Conservation (phyloP, 2,113 vertebrate species). For the Dolichallabes microphthalmus region DNA sequence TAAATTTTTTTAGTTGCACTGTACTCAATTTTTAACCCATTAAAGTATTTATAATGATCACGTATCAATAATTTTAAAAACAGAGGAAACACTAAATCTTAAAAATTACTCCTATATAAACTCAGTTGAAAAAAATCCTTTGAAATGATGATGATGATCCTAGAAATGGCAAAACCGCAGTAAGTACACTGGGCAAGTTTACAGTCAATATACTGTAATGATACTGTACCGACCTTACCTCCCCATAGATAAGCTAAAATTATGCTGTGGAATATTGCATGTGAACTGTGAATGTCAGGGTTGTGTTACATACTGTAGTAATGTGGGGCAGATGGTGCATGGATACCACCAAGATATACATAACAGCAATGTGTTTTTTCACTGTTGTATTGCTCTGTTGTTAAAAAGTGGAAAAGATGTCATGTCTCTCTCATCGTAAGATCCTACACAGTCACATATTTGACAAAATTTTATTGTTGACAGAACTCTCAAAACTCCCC, state of each 20-base stretch:
- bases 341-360: not conserved
- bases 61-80: too few species aligned
- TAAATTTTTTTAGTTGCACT: too few species aligned
- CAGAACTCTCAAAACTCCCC: not conserved
- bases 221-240: not conserved
- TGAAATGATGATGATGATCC: not conserved
- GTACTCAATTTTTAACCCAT: too few species aligned
- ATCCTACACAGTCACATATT: not conserved
- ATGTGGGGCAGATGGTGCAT: not conserved
- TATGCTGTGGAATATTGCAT: not conserved
- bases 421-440: not conserved
- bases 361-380: not conserved
- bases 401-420: not conserved
- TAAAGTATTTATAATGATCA: too few species aligned
- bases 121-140: not conserved
- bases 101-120: not conserved
- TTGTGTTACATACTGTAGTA: not conserved
- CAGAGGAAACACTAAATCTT: too few species aligned
- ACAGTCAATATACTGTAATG: not conserved
- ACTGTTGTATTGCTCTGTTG: not conserved
- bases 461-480: not conserved
- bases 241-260: not conserved
- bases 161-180: too few species aligned
- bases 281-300: not conserved
- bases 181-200: not conserved